These are phyloP conservation scores for Manis crassicaudata DNA, from an alignment of 2,797 vertebrate genomes.

Conservation along the genomic window DNA sequence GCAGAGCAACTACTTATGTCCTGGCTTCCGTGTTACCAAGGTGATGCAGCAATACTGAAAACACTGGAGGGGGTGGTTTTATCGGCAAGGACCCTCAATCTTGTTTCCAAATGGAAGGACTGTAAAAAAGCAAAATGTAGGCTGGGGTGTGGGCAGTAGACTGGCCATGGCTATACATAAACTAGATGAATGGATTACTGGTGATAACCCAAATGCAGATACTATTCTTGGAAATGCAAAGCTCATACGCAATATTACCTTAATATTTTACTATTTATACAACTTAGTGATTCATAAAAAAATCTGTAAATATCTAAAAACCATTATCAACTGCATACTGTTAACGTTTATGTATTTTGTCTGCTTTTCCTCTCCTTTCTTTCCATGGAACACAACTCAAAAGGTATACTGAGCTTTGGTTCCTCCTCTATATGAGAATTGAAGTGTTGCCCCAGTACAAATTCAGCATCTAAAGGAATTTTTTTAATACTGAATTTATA, in stretches of 20 bases:
- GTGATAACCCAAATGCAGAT: constrained; percentile 3
- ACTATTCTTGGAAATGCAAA: neutral
- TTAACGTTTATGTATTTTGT: neutral
- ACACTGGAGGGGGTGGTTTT: constrained; percentile 79
- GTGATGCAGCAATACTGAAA: constrained; percentile 76
- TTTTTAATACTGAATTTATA: constrained; percentile 27
- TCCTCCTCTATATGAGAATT: neutral
- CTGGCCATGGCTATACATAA: constrained; percentile 34
- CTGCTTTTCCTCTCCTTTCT: neutral
- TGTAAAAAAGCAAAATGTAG: constrained; percentile 78
- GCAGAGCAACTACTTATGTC: constrained; percentile 79
- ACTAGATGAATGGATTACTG: constrained; percentile 73
- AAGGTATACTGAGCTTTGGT: neutral
- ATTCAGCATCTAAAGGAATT: neutral
- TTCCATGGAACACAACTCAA: constrained; percentile 32
- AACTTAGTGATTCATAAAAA: neutral
- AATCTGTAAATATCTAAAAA: too few species aligned
- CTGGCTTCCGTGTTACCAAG: constrained; percentile 78
- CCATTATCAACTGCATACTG: neutral
- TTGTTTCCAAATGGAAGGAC: constrained; percentile 66
- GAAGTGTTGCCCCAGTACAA: neutral
- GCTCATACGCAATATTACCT: neutral
- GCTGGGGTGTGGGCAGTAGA: constrained; percentile 65
- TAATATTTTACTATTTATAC: constrained; percentile 36
- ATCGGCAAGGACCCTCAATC: constrained; percentile 68